phyloP scores from a whole-genome alignment of 2,888 invertebrate genomes.

The Pterostichus madidus region DNA sequence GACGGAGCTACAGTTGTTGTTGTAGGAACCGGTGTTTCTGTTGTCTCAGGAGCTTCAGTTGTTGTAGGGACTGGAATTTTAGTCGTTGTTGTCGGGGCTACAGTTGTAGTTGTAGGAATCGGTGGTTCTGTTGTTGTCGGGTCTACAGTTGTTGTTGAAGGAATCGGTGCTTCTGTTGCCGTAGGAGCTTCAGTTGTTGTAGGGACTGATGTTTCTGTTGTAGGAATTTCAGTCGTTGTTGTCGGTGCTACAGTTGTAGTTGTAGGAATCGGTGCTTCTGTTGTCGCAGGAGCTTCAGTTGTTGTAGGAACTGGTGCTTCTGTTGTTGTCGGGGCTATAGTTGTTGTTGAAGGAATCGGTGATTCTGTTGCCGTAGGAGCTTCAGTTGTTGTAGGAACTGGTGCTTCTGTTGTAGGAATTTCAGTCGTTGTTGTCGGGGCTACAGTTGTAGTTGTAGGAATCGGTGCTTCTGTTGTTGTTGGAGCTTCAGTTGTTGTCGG shows the following conservation, averaged over 20 bases:
- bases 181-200: conserved; percentile 37
- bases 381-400: conserved; percentile 11
- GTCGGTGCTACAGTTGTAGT: conserved; percentile 37
- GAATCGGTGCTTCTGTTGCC: not conserved
- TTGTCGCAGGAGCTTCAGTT: conserved; percentile 25
- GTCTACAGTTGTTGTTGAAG: conserved; percentile 31
- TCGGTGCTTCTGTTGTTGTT: conserved; percentile 26
- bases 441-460: conserved; percentile 19
- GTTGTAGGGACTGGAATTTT: not conserved
- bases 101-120: not conserved
- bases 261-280: not conserved
- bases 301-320: too few relatives aligned
- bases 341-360: not conserved
- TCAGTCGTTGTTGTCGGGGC: not conserved
- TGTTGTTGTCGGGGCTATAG: too few relatives aligned
- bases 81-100: not conserved
- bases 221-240: not conserved
- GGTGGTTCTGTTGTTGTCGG: conserved; percentile 22
- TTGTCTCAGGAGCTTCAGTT: too few relatives aligned
- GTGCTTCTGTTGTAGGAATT: conserved; percentile 13
- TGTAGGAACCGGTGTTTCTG: too few relatives aligned
- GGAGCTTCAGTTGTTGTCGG: conserved; percentile 37
- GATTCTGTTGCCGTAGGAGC: conserved; percentile 11
- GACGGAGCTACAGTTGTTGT: too few relatives aligned
- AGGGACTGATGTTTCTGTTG: conserved; percentile 13